A percentile compares a stretch with the other conserved stretches of the same genome.
These are phyloP conservation scores for Drosophila murphyi DNA, from an alignment of 1,140 invertebrate genomes.

Conservation along the genomic window DNA sequence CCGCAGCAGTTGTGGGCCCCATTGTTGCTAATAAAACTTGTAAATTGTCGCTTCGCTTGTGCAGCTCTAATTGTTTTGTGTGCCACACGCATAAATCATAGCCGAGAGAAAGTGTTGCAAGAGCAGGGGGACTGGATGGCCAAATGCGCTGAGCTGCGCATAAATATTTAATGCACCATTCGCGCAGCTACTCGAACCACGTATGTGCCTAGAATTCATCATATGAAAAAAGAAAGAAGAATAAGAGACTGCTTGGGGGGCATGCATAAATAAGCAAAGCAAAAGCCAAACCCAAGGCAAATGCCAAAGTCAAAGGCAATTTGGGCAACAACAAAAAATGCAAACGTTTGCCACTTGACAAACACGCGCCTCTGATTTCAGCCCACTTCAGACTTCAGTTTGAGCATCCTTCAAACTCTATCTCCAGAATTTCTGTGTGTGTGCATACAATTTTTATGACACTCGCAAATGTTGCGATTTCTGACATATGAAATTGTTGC, in stretches of 20 bases:
- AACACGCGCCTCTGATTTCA: slow-evolving; percentile 76
- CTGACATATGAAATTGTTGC: slow-evolving; percentile 60
- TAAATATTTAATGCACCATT: slow-evolving; percentile 72
- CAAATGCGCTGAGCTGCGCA: slow-evolving; percentile 73
- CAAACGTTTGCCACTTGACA: slow-evolving; percentile 83
- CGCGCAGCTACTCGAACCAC: slow-evolving; percentile 34
- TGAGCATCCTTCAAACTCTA: neutral
- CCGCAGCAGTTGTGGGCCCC: slow-evolving; percentile 42
- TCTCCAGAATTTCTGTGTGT: slow-evolving; percentile 10
- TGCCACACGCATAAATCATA: slow-evolving; percentile 20
- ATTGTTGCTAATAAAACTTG: slow-evolving; percentile 16
- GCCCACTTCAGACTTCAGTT: neutral
- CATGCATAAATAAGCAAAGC: slow-evolving; percentile 73
- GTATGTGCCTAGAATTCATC: slow-evolving; percentile 81
- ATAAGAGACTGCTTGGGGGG: slow-evolving; percentile 28
- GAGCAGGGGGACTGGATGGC: neutral
- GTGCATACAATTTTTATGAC: slow-evolving; percentile 82
- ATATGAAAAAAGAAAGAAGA: slow-evolving; percentile 42
- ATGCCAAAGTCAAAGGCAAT: slow-evolving; percentile 70
- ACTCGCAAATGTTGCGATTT: slow-evolving; percentile 81
- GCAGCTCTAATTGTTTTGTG: slow-evolving; percentile 36
- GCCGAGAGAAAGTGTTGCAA: slow-evolving; percentile 12
- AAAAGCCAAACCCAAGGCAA: slow-evolving; percentile 33
- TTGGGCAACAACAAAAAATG: slow-evolving; percentile 62
- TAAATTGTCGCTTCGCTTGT: slow-evolving; percentile 44